Evolutionary conservation across 1,140 invertebrate species (phyloP), one percentile per base, ranked within the genome.

Genomic region (Steinernema khuongi): DNA sequence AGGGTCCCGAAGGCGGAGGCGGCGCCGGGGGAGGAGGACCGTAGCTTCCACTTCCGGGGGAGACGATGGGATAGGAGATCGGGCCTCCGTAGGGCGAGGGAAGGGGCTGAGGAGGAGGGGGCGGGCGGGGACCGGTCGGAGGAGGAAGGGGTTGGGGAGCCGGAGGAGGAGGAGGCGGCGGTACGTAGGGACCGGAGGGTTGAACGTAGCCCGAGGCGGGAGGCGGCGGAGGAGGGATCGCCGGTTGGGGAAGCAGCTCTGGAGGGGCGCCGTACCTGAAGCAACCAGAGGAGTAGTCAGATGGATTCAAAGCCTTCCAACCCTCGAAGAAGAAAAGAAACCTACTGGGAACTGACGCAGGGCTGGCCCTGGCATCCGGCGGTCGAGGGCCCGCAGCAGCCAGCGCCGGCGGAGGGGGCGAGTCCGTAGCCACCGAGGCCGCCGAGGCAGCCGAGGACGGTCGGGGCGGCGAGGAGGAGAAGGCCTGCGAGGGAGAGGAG

Each of bases 391-490:
- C 11, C 50, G 22, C 50, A 60, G 50, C 50, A 60, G 50, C 50
- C 50, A 14, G 50, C 19, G 7, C 50, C 50, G 11, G 11, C 50
- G 50, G 50, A 22, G 19, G 7, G n/a, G 36, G 7, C 36, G 50
- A 60, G 50, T 60, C 50, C 50, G 50, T 7, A 14, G 50, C 50
- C 50, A n/a, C 50, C n/a, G n/a, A n/a, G n/a, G n/a, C n/a, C 36
- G 36, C 36, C 50, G 50, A 60, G 50, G 50, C 50, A 60, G 14
- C 50, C 50, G 4, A 60, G 19, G 50, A 60, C 50, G 22, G 4
- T 22, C 14, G 50, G 50, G 7, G 50, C 19, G 4, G 50, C 50
- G 50, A 60, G 26, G 19, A 22, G 14, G 50, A 60, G 7, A 4
- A 60, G 19, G 11, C 4, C 22, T 14, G 26, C 4, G 4, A 22